Conservation (phyloP, 2,797 vertebrate genomes). For the Anableps anableps region DNA sequence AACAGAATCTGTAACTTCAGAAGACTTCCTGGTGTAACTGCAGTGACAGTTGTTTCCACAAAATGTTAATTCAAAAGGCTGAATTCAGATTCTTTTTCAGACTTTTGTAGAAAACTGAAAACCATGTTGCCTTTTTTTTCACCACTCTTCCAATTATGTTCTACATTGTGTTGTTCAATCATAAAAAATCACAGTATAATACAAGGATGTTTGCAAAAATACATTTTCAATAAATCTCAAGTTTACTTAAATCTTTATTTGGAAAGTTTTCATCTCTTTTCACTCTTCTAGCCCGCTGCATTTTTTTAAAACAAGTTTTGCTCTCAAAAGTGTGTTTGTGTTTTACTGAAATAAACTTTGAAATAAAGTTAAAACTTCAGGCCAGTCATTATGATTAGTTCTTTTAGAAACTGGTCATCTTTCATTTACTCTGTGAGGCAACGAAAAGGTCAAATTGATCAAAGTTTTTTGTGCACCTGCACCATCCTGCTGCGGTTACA, state of each 20-base stretch:
- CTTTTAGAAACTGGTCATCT: slow-evolving; percentile 19
- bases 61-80: background rate
- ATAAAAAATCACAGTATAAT: background rate
- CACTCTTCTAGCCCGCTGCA: background rate
- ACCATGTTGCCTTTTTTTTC: background rate
- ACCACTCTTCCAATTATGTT: background rate
- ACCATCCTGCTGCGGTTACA: slow-evolving; percentile 42
- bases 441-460: slow-evolving; percentile 28
- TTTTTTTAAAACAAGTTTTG: background rate
- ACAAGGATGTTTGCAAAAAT: background rate
- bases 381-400: background rate
- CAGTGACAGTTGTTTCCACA: background rate
- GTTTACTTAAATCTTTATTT: background rate
- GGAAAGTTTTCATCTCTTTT: background rate
- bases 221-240: background rate
- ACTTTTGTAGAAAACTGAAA: background rate
- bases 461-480: slow-evolving; percentile 47
- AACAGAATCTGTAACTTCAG: background rate
- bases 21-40: background rate
- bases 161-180: background rate
- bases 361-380: background rate
- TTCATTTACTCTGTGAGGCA: slow-evolving; percentile 24
- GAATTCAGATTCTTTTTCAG: background rate
- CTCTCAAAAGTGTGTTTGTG: background rate
- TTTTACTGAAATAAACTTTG: slow-evolving; percentile 7